Percentiles rank a stretch among this genome's conserved stretches.
Evolutionary conservation across 2,888 invertebrate genomes (phyloP).

Genomic region (Lasioglossum figueresi): DNA sequence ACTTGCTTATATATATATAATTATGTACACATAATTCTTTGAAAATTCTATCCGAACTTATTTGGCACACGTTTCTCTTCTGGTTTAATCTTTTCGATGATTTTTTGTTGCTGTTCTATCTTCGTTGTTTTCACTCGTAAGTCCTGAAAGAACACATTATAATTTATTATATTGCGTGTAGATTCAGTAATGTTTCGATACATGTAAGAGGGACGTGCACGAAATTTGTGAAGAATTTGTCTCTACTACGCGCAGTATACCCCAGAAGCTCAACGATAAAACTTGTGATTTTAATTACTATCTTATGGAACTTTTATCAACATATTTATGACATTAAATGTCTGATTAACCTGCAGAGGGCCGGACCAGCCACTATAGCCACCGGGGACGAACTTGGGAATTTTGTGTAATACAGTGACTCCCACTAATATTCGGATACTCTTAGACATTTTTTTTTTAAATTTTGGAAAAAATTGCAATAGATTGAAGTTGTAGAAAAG

Average conservation of each 20-base stretch:
- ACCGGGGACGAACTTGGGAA: too few species aligned
- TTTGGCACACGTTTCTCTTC: constrained; percentile 78
- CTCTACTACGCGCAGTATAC: neutral
- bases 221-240: neutral
- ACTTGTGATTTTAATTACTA: neutral
- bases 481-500: too few species aligned
- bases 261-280: neutral
- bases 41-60: constrained; percentile 54
- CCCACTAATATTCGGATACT: too few species aligned
- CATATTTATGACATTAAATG: neutral
- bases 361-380: too few species aligned
- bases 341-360: neutral
- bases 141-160: constrained; percentile 68
- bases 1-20: too few species aligned
- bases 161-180: neutral
- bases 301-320: neutral
- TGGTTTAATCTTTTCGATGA: constrained; percentile 83
- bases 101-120: constrained; percentile 79
- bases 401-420: too few species aligned
- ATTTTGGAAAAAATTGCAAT: too few species aligned
- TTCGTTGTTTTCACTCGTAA: constrained; percentile 70
- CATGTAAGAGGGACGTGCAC: neutral
- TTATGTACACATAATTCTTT: neutral
- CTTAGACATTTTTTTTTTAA: too few species aligned
- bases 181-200: neutral